Evolutionary conservation across 2,888 invertebrate species (phyloP).

Genomic region (Colletes collaris): DNA sequence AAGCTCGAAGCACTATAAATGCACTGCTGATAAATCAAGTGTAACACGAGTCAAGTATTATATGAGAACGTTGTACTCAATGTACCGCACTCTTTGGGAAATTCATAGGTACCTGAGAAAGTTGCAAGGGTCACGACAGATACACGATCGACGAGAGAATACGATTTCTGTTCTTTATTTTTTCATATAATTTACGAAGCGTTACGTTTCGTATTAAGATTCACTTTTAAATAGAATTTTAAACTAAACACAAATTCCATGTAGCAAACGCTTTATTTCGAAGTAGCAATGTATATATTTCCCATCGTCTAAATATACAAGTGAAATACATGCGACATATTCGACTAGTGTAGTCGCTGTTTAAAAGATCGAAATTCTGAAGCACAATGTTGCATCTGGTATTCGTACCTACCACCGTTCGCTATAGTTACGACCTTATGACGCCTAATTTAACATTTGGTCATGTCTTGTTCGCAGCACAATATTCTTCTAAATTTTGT

Average conservation of each 20-base stretch:
- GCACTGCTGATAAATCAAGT: conserved; percentile 71
- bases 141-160: conserved; percentile 25
- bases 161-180: conserved; percentile 18
- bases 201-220: neutral
- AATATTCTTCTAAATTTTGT: neutral
- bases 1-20: conserved; percentile 67
- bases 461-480: neutral
- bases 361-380: conserved; percentile 19
- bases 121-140: conserved; percentile 47
- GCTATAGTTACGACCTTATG: neutral
- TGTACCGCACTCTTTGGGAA: conserved; percentile 48
- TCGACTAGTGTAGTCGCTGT: conserved; percentile 6
- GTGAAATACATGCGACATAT: conserved; percentile 11
- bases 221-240: conserved; percentile 1
- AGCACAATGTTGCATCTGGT: conserved; percentile 10
- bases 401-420: neutral
- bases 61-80: conserved; percentile 60
- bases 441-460: neutral
- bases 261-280: neutral
- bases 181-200: neutral
- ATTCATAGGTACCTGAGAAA: conserved; percentile 51
- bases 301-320: neutral
- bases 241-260: neutral
- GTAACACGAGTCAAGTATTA: conserved; percentile 69
- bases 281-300: conserved; percentile 6